Evolutionary conservation across 2,113 vertebrate genomes (phyloP).

Genomic region (Scopus umbretta): DNA sequence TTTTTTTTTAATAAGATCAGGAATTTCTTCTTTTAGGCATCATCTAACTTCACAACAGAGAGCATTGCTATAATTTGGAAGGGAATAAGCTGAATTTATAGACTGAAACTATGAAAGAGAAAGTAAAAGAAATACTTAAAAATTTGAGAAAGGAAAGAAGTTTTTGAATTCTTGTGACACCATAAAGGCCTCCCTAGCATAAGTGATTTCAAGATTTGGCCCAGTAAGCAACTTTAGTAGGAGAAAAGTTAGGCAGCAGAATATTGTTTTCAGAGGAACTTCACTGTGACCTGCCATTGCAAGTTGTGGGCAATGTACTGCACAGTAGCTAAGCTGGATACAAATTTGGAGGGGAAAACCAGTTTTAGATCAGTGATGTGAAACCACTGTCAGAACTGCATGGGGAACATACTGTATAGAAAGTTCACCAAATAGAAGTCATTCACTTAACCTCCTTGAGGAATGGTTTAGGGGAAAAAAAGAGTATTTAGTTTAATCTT

Average conservation of each 20-base stretch:
- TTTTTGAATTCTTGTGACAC: not conserved
- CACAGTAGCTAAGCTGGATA: not conserved
- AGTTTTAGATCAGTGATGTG: not conserved
- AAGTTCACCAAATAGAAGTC: not conserved
- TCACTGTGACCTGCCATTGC: not conserved
- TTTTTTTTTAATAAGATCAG: not conserved
- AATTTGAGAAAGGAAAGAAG: not conserved
- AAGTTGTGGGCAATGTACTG: not conserved
- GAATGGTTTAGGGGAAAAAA: not conserved
- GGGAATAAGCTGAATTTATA: not conserved
- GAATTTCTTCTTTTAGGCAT: not conserved
- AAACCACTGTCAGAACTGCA: not conserved
- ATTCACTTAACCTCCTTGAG: not conserved
- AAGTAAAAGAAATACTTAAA: not conserved
- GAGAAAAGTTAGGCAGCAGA: not conserved
- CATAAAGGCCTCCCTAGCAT: not conserved
- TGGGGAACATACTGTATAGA: not conserved
- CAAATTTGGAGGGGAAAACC: not conserved
- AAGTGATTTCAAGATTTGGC: not conserved
- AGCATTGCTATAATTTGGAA: not conserved
- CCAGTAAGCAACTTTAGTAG: not conserved
- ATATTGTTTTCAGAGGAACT: not conserved
- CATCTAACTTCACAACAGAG: not conserved
- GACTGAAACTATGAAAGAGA: not conserved
- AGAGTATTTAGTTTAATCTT: not conserved